These are phyloP conservation scores for Gasterosteus nipponicus DNA, from an alignment of 2,113 vertebrate genomes.

Conservation along the genomic window DNA sequence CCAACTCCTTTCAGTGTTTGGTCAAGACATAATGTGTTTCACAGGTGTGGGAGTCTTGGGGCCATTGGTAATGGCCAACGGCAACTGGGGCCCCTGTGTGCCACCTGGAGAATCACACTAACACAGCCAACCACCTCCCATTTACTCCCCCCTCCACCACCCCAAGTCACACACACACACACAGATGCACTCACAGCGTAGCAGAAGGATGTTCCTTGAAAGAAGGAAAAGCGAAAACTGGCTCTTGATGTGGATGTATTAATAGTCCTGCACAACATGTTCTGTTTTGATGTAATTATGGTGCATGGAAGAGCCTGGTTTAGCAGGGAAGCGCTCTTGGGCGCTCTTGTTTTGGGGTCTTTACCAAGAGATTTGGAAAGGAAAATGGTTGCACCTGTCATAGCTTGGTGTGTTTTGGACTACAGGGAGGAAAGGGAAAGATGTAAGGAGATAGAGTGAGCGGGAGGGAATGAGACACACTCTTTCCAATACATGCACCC, in stretches of 20 bases:
- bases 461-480: conserved; percentile 18
- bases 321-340: conserved; percentile 65
- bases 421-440: conserved; percentile 14
- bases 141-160: conserved; percentile 48
- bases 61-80: conserved; percentile 68
- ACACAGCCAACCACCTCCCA: conserved; percentile 54
- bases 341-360: conserved; percentile 58
- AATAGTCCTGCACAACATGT: conserved; percentile 78
- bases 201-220: conserved; percentile 75
- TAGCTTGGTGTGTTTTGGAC: conserved; percentile 41
- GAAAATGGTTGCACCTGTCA: conserved; percentile 74
- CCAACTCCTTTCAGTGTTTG: conserved; percentile 68
- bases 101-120: conserved; percentile 73
- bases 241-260: conserved; percentile 69
- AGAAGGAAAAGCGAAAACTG: conserved; percentile 68
- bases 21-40: conserved; percentile 75
- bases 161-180: conserved; percentile 25
- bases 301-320: conserved; percentile 72
- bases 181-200: conserved; percentile 40
- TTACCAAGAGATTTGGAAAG: conserved; percentile 69
- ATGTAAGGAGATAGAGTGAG: conserved; percentile 18
- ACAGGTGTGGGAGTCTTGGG: conserved; percentile 72
- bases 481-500: neutral
- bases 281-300: conserved; percentile 78
- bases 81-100: conserved; percentile 57